A percentile compares a stretch with the other conserved stretches of the same genome.
Evolutionary conservation across 2,113 vertebrate species (phyloP).

Genomic region (Ploceus nigricollis): DNA sequence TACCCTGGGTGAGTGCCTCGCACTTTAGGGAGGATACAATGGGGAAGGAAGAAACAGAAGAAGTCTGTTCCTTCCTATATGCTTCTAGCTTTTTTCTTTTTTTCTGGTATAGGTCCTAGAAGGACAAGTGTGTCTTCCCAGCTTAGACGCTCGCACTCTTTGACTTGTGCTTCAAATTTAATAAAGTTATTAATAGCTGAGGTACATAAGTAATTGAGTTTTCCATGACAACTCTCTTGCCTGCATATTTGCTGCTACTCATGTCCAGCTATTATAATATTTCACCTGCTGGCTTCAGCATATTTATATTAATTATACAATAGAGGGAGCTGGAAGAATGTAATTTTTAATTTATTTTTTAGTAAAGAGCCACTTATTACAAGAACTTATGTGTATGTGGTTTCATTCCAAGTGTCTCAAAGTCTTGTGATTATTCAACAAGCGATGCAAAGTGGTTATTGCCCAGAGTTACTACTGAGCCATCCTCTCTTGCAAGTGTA

Average conservation of each 20-base stretch:
- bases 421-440: neutral
- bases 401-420: neutral
- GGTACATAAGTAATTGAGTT: neutral
- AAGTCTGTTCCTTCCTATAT: neutral
- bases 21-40: neutral
- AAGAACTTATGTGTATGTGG: neutral
- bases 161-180: neutral
- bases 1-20: neutral
- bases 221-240: neutral
- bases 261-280: neutral
- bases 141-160: neutral
- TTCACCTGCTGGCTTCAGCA: neutral
- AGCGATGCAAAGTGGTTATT: neutral
- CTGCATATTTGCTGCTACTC: neutral
- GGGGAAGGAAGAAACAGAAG: neutral
- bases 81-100: neutral
- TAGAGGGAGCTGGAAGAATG: neutral
- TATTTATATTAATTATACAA: neutral
- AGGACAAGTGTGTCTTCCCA: neutral
- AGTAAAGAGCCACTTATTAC: neutral
- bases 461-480: neutral
- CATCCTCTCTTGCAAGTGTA: neutral
- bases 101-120: neutral
- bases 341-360: neutral
- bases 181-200: neutral